Conservation (phyloP, 2,797 vertebrate species). For the Gymnoscopelus braueri region DNA sequence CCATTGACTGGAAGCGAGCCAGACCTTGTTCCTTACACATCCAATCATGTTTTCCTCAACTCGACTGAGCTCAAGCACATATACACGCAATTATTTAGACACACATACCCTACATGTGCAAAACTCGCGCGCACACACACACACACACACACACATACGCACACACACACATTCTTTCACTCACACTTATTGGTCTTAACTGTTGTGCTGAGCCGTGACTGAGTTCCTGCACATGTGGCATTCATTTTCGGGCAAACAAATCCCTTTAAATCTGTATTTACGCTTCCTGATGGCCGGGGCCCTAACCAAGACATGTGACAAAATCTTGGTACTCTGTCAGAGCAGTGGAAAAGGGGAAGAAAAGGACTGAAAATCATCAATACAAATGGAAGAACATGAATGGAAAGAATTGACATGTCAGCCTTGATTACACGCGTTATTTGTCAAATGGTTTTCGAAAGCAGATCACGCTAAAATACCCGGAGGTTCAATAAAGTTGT, state of each 20-base stretch:
- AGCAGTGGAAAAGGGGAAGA: conserved; percentile 19
- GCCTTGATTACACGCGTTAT: not conserved
- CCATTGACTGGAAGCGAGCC: conserved; percentile 54
- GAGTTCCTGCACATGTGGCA: conserved; percentile 73
- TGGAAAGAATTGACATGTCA: conserved; percentile 26
- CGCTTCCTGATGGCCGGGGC: conserved; percentile 55
- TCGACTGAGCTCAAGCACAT: conserved; percentile 33
- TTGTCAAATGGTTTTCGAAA: conserved; percentile 1
- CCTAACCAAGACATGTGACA: conserved; percentile 41
- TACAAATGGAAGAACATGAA: conserved; percentile 30
- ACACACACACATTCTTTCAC: conserved; percentile 26
- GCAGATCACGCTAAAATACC: conserved; percentile 25
- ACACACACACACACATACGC: conserved; percentile 9
- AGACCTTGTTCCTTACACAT: conserved; percentile 52
- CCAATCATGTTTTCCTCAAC: conserved; percentile 55
- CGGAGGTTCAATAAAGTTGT: conserved; percentile 14
- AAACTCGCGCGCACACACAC: conserved; percentile 1
- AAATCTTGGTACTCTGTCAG: not conserved
- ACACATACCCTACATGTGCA: not conserved
- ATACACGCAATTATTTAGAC: conserved; percentile 49
- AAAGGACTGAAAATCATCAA: conserved; percentile 24
- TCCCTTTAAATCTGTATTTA: conserved; percentile 70
- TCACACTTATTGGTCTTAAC: conserved; percentile 69
- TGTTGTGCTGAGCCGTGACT: conserved; percentile 72
- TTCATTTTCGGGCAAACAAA: conserved; percentile 72